Conservation (phyloP, 2,888 invertebrate species). For the Bellardia pandia region DNA sequence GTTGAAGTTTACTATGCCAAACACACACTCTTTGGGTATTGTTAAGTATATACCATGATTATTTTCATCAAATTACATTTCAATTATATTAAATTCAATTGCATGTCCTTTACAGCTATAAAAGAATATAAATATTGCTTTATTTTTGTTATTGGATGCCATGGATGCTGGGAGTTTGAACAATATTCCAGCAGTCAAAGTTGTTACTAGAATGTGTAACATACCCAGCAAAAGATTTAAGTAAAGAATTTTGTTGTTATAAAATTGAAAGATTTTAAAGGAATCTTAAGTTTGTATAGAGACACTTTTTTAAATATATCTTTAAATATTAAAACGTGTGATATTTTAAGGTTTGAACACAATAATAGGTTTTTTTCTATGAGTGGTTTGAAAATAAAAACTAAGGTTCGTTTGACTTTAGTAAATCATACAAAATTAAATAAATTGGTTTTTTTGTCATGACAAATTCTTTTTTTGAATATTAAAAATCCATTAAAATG, state of each 20-base stretch:
- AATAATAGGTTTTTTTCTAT: too few relatives aligned
- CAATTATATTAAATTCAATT: conserved; percentile 69
- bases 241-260: not conserved
- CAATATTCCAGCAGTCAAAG: conserved; percentile 24
- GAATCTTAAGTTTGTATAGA: not conserved
- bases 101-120: conserved; percentile 55
- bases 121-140: conserved; percentile 4
- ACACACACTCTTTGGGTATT: conserved; percentile 8
- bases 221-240: not conserved
- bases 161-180: conserved; percentile 43
- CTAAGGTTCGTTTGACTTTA: not conserved
- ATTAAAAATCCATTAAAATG: too few relatives aligned
- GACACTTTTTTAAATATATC: not conserved
- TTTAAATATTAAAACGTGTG: too few relatives aligned
- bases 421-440: not conserved
- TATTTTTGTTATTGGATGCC: not conserved
- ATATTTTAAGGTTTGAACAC: too few relatives aligned
- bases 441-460: not conserved
- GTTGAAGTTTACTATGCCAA: conserved; percentile 43
- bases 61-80: conserved; percentile 68
- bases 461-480: not conserved
- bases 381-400: not conserved
- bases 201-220: not conserved
- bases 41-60: conserved; percentile 51
- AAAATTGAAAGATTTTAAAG: not conserved